Base-by-base conservation (phyloP, 2,797 vertebrate genomes). In the Lagorchestes hirsutus region DNA sequence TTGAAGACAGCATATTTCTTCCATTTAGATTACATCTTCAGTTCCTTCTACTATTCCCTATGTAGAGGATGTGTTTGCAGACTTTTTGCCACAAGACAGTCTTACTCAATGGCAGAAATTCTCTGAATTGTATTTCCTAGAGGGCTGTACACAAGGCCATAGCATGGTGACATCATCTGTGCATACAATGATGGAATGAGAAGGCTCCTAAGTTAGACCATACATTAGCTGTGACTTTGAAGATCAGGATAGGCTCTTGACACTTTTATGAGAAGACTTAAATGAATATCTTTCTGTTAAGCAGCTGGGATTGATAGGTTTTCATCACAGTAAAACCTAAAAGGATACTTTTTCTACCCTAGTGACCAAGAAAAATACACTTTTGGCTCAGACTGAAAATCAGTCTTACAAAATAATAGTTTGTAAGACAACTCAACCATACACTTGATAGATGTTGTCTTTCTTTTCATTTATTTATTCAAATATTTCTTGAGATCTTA, bases 371-470 rank as follows among this genome's bases (percentile, higher is more conserved):
- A 34, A 94, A 93, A 52, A 91, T 74, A 5, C 13, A 1, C 8
- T 95, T 93, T 92, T 14, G 40, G 93, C 5, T 14, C 54, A 24
- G 92, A 10, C 67, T 95, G 55, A 93, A 94, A 58, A 95, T 90
- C 40, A 54, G 3, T 18, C 9, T 87, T 50, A 87, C 22, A 50
- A 11, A 46, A 87, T 27, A 46, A 82, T 82, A 46, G 46, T 82
- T 82, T 87, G 46, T 87, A 50, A 11, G 40, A 27, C 18, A 46
- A 87, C 6, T 11, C 57, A 58, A 58, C 57, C 57, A 3, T 29
- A 46, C 34, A 55, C 10, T 90, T 96, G 28, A 27, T 90, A 16
- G 46, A 94, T 1, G 0, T 2, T 91, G 28, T 92, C 93, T 46
- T 82, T n/a, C 54, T 56, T 94, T 91, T 55, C 50, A 91, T 62